Evolutionary conservation across 2,888 invertebrate genomes (phyloP), one percentile per base, ranked within the genome.

Genomic region (Conus canariensis): DNA sequence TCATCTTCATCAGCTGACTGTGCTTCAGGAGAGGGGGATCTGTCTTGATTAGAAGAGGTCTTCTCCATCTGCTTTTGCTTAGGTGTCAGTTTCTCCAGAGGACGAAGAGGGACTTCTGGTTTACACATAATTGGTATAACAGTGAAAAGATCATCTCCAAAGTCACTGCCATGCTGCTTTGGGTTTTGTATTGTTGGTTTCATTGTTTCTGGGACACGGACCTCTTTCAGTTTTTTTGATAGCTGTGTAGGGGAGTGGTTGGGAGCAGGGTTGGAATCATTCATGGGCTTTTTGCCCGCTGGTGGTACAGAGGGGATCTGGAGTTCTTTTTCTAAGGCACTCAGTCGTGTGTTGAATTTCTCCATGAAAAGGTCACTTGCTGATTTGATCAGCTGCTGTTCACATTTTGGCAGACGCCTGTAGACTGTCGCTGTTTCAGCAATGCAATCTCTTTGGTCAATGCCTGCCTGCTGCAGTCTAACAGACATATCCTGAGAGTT

Each of bases 311-410:
- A 25, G 12, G 67, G 64, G 56, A 14, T 87, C 45, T 90, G 64
- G 19, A 88, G 58, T 60, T 90, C 90, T 77, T 90, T 90, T 22
- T 91, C 89, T 19, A 91, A 25, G 70, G 90, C 90, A 45, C 45
- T 60, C 14, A 91, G 90, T 16, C 87, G 83, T 10, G 90, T 85
- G 67, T 88, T 90, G 70, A 95, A 94, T 85, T 94, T 94, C 89
- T 95, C 94, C 85, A 95, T 93, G 89, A 94, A 94, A 56, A 94
- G 90, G 88, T 95, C 95, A 91, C 93, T 94, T 10, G 93, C 93
- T 45, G 94, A 93, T 90, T 94, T 94, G 22, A 92, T 87, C 86
- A 94, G 64, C 16, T 87, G 58, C 45, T 88, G 91, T n/a, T 90
- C 90, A 25, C 59, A 30, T 14, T 30, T 22, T 14, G 85, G 89